These are phyloP conservation scores for Oscheius sp. DNA, from an alignment of 2,888 invertebrate genomes.

Conservation along the genomic window DNA sequence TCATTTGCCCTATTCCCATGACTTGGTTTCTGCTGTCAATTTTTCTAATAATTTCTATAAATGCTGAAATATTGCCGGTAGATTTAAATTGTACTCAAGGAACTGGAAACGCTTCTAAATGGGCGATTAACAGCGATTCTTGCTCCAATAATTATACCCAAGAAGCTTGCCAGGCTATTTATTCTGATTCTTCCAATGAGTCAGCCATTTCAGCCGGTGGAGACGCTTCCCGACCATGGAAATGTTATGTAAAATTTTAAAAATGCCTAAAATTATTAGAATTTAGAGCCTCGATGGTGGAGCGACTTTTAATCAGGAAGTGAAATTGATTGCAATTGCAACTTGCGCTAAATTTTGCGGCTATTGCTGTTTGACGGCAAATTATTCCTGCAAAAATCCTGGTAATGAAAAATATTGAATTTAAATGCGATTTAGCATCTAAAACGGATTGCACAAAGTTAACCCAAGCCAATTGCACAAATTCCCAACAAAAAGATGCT, in stretches of 20 bases:
- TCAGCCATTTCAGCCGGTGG: background rate
- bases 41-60: no score
- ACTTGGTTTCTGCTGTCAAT: no score
- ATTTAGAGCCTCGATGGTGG: conserved; percentile 2
- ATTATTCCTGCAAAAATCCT: conserved; percentile 9
- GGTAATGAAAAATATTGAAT: background rate
- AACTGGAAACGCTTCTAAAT: background rate
- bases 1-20: no score
- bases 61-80: background rate
- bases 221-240: background rate
- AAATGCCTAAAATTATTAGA: background rate
- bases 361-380: conserved; percentile 2
- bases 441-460: background rate
- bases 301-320: background rate
- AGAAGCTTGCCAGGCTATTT: conserved; percentile 7
- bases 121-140: conserved; percentile 10
- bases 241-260: background rate
- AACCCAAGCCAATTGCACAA: background rate
- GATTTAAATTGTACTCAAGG: conserved; percentile 4
- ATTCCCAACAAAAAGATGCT: background rate
- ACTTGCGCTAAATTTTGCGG: conserved; percentile 6
- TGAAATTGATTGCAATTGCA: background rate
- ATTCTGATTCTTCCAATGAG: background rate
- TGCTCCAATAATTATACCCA: background rate
- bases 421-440: background rate